phyloP scores from a whole-genome alignment of 2,888 invertebrate genomes.

The Melinaea marsaeus region DNA sequence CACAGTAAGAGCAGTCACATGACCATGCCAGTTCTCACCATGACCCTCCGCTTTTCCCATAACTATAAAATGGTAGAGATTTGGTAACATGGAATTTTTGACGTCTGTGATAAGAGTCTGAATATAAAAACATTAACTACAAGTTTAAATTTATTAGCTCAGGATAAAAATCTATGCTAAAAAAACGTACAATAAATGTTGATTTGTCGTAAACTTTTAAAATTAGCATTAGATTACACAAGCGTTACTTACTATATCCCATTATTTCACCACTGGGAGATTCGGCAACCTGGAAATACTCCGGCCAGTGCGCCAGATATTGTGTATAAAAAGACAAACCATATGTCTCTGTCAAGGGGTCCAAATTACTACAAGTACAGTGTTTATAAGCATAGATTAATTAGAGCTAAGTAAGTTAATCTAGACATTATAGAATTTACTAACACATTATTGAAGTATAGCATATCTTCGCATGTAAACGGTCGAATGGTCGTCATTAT shows the following conservation, averaged over 20 bases:
- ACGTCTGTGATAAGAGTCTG: too few species aligned
- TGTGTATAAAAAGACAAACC: slow-evolving; percentile 97
- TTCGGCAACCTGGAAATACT: slow-evolving; percentile 98
- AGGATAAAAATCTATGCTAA: too few species aligned
- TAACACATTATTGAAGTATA: slow-evolving; percentile 97
- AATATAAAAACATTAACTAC: too few species aligned
- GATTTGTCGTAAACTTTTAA: too few species aligned
- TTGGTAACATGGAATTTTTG: too few species aligned
- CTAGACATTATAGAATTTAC: slow-evolving; percentile 49
- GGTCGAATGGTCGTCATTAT: slow-evolving; percentile 92
- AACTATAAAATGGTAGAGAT: slow-evolving; percentile 76
- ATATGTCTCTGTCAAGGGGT: slow-evolving; percentile 98
- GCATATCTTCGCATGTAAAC: slow-evolving; percentile 95
- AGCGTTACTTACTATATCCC: slow-evolving; percentile 90
- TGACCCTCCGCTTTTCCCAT: slow-evolving; percentile 99
- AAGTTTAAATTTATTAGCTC: too few species aligned
- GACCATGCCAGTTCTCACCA: slow-evolving; percentile 98
- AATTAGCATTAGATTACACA: too few species aligned
- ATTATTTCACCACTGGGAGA: slow-evolving; percentile 97
- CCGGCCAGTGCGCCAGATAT: slow-evolving; percentile 98
- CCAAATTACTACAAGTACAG: slow-evolving; percentile 88
- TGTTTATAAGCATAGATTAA: slow-evolving; percentile 11
- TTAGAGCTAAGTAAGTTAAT: slow-evolving; percentile 7
- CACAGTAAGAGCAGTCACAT: slow-evolving; percentile 98
- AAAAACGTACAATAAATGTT: too few species aligned